phyloP scores from a whole-genome alignment of 1,140 invertebrate genomes.

The Zaprionus taronus region DNA sequence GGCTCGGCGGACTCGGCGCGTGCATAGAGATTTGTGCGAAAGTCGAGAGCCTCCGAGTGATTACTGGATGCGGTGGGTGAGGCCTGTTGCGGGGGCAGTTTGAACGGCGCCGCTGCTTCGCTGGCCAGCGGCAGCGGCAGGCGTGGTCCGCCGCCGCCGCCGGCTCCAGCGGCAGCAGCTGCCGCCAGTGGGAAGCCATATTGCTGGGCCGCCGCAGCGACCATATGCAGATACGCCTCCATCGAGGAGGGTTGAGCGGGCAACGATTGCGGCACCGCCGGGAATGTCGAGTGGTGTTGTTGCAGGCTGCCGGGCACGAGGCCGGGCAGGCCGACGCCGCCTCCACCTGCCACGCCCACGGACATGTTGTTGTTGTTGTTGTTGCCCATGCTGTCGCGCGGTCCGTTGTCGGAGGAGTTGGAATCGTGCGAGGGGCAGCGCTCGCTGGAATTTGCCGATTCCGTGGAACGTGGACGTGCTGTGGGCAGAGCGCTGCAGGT shows the following conservation, averaged over 20 bases:
- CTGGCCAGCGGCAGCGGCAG: slow-evolving; percentile 87
- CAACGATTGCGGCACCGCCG: slow-evolving; percentile 85
- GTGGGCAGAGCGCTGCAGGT: slow-evolving; percentile 89
- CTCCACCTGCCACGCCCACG: slow-evolving; percentile 51
- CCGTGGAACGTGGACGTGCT: slow-evolving; percentile 91
- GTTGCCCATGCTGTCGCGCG: slow-evolving; percentile 59
- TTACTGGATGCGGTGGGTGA: slow-evolving; percentile 78
- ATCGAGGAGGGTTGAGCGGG: slow-evolving; percentile 91
- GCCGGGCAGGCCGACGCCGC: slow-evolving; percentile 75
- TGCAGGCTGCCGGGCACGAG: slow-evolving; percentile 82
- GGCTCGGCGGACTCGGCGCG: slow-evolving; percentile 72
- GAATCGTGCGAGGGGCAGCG: slow-evolving; percentile 89
- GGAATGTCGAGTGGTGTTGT: slow-evolving; percentile 83
- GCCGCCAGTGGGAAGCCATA: slow-evolving; percentile 89
- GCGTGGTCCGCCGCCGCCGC: slow-evolving; percentile 82
- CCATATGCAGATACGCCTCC: slow-evolving; percentile 90
- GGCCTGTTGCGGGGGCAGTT: slow-evolving; percentile 84
- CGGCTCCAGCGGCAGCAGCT: slow-evolving; percentile 84
- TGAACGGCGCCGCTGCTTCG: slow-evolving; percentile 77
- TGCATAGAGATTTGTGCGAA: slow-evolving; percentile 74
- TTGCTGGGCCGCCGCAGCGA: slow-evolving; percentile 87
- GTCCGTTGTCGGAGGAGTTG: slow-evolving; percentile 86
- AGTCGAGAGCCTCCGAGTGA: slow-evolving; percentile 78
- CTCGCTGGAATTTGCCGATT: slow-evolving; percentile 89
- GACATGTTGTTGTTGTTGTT: slow-evolving; percentile 58